Evolutionary conservation across 2,888 invertebrate species (phyloP).

Genomic region (Conus canariensis): DNA sequence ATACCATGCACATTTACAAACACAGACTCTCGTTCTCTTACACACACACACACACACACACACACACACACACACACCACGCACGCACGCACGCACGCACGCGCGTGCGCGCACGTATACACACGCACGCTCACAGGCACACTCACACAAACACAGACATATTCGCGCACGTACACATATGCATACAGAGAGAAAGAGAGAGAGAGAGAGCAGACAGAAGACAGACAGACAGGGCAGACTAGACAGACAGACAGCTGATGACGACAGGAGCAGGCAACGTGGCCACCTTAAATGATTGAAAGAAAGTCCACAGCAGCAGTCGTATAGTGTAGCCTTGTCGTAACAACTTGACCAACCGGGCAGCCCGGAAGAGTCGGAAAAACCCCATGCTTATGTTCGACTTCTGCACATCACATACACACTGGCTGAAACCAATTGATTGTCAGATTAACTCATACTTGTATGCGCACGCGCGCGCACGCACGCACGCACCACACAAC

Average conservation of each 20-base stretch:
- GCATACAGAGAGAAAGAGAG: background rate
- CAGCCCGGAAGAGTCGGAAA: conserved; percentile 98
- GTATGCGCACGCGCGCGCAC: background rate
- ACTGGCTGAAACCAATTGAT: background rate
- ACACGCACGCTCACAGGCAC: background rate
- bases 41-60: background rate
- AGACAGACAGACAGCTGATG: background rate
- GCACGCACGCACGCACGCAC: background rate
- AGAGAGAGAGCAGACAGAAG: background rate
- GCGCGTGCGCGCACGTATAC: background rate
- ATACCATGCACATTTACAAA: background rate
- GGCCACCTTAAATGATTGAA: conserved; percentile 77
- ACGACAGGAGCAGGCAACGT: background rate
- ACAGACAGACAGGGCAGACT: background rate
- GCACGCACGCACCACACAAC: background rate
- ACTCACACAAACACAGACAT: background rate
- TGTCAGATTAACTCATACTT: background rate
- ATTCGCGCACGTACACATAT: background rate
- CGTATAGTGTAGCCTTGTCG: conserved; percentile 99
- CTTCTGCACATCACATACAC: background rate
- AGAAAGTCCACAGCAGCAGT: conserved; percentile 99
- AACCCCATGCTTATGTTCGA: conserved; percentile 88
- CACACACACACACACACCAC: background rate
- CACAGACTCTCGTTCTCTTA: background rate
- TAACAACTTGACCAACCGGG: conserved; percentile 98